These are phyloP conservation scores for Elmis aenea DNA, from an alignment of 2,888 invertebrate species.

Conservation along the genomic window DNA sequence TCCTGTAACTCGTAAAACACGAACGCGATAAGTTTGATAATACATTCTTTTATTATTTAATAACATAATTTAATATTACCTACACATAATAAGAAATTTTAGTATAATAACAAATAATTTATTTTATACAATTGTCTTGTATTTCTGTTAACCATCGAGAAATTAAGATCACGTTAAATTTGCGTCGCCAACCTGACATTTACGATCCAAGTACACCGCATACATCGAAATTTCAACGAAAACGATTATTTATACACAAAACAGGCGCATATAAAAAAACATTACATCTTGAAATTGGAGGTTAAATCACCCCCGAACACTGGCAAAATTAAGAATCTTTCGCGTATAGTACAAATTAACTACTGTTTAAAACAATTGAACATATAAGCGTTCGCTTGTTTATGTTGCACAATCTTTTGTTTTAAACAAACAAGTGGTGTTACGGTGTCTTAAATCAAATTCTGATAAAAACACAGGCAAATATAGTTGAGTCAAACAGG, in stretches of 20 bases:
- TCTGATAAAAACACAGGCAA: too few species aligned
- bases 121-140: constrained; percentile 18
- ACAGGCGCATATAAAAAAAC: constrained; percentile 8
- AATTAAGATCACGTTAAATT: constrained; percentile 2
- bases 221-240: too few species aligned
- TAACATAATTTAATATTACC: constrained; percentile 29
- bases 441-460: too few species aligned
- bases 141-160: constrained; percentile 6
- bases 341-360: too few species aligned
- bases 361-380: too few species aligned
- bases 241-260: constrained; percentile 9
- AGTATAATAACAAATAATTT: constrained; percentile 28
- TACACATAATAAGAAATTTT: constrained; percentile 29
- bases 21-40: constrained; percentile 19
- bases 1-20: constrained; percentile 10
- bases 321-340: too few species aligned
- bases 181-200: background rate
- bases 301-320: too few species aligned
- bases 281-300: background rate
- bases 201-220: too few species aligned
- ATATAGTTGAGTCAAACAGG: too few species aligned
- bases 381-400: too few species aligned
- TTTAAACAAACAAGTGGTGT: too few species aligned
- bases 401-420: too few species aligned
- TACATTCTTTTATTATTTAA: constrained; percentile 19